Conservation (phyloP, 2,797 vertebrate species). For the Anomalospiza imberbis region DNA sequence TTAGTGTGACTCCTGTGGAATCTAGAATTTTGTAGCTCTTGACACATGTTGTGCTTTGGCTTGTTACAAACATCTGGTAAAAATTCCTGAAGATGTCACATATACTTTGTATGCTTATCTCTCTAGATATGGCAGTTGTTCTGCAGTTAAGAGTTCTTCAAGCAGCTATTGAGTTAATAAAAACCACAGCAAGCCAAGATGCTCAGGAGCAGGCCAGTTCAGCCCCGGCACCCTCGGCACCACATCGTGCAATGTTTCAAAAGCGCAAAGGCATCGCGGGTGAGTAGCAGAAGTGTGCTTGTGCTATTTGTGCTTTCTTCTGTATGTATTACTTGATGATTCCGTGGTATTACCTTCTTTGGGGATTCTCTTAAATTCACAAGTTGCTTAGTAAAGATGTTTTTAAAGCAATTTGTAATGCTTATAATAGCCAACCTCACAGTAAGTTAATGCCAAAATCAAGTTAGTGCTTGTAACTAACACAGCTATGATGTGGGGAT, state of each 20-base stretch:
- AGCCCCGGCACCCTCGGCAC: conserved; percentile 64
- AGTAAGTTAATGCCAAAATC: neutral
- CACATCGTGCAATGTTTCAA: conserved; percentile 79
- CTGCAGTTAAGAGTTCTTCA: conserved; percentile 93
- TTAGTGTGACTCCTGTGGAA: neutral
- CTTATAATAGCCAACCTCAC: neutral
- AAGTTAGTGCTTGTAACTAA: neutral
- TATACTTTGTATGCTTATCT: neutral
- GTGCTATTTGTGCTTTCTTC: neutral
- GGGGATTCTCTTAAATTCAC: neutral
- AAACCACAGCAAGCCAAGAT: conserved; percentile 88
- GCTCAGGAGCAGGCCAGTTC: conserved; percentile 77
- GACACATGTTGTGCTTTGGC: neutral
- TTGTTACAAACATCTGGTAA: neutral
- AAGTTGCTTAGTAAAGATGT: neutral
- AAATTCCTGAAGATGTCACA: neutral
- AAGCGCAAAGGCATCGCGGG: conserved; percentile 91
- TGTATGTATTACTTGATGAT: neutral
- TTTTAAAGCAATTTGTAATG: neutral
- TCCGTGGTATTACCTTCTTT: neutral
- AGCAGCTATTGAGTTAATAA: conserved; percentile 93
- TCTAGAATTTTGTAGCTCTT: neutral
- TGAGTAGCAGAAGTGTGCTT: conserved; percentile 62
- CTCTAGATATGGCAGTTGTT: conserved; percentile 89
- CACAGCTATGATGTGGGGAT: neutral